phyloP scores from a whole-genome alignment of 2,113 vertebrate genomes.

The Tragelaphus imberbis region DNA sequence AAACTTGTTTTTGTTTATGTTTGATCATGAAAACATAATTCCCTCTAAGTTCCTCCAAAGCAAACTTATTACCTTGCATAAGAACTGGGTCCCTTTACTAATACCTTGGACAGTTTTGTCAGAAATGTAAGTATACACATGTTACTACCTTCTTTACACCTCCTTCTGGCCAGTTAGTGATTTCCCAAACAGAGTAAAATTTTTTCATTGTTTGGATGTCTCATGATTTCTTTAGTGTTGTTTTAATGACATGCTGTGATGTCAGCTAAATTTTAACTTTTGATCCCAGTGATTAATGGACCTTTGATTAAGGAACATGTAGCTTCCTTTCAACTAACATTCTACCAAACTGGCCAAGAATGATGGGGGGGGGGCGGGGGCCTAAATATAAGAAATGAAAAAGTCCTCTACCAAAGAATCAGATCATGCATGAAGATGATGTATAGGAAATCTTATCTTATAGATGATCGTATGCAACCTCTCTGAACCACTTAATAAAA shows the following conservation, averaged over 20 bases:
- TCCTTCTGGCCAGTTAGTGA: neutral
- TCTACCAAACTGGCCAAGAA: neutral
- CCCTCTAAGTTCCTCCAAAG: neutral
- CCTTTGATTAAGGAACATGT: neutral
- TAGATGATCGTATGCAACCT: neutral
- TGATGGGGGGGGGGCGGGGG: neutral
- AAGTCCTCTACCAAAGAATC: neutral
- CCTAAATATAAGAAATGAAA: slow-evolving; percentile 9
- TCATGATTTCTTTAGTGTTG: neutral
- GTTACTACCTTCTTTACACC: neutral
- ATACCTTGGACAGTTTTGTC: neutral
- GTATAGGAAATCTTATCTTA: neutral
- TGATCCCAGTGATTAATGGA: neutral
- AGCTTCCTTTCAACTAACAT: neutral
- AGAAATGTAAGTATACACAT: neutral
- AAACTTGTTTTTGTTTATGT: neutral
- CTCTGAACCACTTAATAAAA: neutral
- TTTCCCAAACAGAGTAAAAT: neutral
- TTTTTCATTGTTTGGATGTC: neutral
- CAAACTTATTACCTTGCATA: neutral
- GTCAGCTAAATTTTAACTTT: neutral
- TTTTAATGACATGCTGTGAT: neutral
- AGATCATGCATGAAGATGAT: neutral
- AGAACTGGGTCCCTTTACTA: neutral
- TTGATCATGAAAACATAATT: slow-evolving; percentile 15